These are phyloP conservation scores for Eupithecia subumbrata DNA, from an alignment of 2,888 invertebrate species.

Conservation along the genomic window DNA sequence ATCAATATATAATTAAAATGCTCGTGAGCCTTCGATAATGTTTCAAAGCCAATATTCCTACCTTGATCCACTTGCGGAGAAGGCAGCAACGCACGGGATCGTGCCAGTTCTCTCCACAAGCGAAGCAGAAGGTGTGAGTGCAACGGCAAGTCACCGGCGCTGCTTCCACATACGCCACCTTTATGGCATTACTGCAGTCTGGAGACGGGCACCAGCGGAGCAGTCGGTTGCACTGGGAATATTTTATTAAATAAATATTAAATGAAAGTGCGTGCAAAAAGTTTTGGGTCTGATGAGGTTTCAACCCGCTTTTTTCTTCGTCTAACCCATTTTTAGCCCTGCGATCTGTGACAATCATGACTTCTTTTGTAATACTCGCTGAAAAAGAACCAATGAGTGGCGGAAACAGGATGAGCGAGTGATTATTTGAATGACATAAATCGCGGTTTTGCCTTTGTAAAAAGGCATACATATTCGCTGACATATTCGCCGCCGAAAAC, in stretches of 20 bases:
- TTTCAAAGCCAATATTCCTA: constrained; percentile 35
- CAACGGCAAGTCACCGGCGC: constrained; percentile 97
- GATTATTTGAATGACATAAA: background rate
- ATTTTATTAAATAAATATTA: background rate
- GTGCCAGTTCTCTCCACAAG: constrained; percentile 98
- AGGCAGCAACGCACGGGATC: constrained; percentile 98
- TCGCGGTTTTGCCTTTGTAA: too few species aligned
- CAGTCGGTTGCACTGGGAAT: constrained; percentile 93
- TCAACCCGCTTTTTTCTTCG: background rate
- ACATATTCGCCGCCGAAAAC: too few species aligned
- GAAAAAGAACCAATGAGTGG: background rate
- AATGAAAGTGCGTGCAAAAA: background rate
- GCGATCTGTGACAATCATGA: background rate
- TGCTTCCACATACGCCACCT: constrained; percentile 95
- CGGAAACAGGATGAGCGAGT: background rate
- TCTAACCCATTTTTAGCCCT: background rate
- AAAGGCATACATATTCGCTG: too few species aligned
- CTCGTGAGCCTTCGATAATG: too few species aligned
- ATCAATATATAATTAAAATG: too few species aligned
- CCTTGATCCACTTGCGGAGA: constrained; percentile 97
- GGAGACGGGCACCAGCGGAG: constrained; percentile 99
- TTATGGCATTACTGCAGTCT: constrained; percentile 98
- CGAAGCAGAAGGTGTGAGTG: constrained; percentile 96
- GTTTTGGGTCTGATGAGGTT: background rate
- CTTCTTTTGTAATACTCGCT: background rate